A percentile compares a stretch with the other conserved stretches of the same genome.
These are phyloP conservation scores for Paramormyrops kingsleyae DNA, from an alignment of 2,113 vertebrate genomes.

Conservation along the genomic window DNA sequence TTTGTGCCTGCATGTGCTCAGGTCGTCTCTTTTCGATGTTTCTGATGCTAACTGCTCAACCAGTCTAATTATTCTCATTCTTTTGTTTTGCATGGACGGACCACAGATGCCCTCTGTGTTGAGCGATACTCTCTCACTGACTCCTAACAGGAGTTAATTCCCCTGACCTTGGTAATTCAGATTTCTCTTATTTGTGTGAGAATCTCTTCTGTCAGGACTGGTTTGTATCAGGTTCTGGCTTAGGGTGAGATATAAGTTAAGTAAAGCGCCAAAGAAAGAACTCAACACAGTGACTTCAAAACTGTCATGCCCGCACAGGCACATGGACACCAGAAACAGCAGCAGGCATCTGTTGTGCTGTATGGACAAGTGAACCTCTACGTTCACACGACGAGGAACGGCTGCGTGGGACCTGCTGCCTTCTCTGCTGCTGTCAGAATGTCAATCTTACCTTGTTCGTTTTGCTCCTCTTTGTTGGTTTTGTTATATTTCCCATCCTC, in stretches of 20 bases:
- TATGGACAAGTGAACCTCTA: neutral
- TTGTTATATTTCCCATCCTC: slow-evolving; percentile 64
- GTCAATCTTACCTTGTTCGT: slow-evolving; percentile 55
- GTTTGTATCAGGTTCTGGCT: neutral
- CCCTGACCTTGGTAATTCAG: neutral
- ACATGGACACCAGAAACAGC: neutral
- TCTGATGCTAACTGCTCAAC: neutral
- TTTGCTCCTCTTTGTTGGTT: slow-evolving; percentile 56
- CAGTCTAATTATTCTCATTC: neutral
- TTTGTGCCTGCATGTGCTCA: neutral
- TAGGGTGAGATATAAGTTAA: neutral
- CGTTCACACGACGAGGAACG: neutral
- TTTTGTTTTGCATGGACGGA: neutral
- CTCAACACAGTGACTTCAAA: neutral
- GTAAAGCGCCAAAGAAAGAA: neutral
- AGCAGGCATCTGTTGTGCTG: neutral
- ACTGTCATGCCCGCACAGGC: neutral
- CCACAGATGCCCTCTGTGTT: neutral
- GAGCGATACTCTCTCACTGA: neutral
- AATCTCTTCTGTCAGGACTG: neutral
- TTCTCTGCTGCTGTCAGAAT: neutral
- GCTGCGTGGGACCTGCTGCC: neutral
- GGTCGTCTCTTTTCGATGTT: neutral
- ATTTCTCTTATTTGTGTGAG: neutral
- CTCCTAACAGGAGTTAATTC: neutral